Conservation (phyloP, 2,113 vertebrate genomes). For the Gnathonemus echidnorhynchus region DNA sequence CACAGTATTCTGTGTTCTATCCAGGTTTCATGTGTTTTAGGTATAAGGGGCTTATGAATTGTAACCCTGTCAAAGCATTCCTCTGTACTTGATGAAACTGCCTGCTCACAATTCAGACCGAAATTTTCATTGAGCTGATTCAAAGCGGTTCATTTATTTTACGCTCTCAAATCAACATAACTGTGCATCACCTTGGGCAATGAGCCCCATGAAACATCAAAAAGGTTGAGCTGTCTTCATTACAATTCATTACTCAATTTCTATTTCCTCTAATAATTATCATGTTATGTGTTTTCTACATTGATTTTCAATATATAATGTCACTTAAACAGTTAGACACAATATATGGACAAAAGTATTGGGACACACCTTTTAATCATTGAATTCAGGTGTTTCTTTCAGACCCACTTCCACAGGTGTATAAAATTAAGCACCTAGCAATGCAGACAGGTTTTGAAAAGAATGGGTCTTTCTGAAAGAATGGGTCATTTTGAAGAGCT, state of each 20-base stretch:
- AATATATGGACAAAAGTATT: neutral
- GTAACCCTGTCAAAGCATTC: neutral
- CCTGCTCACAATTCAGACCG: neutral
- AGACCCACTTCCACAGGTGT: neutral
- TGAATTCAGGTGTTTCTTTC: neutral
- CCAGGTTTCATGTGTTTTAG: neutral
- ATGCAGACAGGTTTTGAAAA: neutral
- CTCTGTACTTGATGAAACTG: neutral
- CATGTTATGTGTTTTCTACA: neutral
- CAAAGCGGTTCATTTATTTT: neutral
- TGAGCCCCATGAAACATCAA: neutral
- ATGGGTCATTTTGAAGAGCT: neutral
- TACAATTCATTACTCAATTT: neutral
- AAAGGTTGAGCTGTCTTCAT: neutral
- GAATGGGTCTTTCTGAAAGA: neutral
- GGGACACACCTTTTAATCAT: neutral
- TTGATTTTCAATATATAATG: neutral
- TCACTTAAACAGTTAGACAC: neutral
- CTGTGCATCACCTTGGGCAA: neutral
- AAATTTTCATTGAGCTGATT: neutral
- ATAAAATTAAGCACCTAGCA: neutral
- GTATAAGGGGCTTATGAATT: neutral
- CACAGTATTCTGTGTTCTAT: too few relatives aligned
- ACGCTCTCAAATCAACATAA: neutral
- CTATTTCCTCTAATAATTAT: neutral